Evolutionary conservation across 2,888 invertebrate genomes (phyloP).

Genomic region (Campopleginae sp.): DNA sequence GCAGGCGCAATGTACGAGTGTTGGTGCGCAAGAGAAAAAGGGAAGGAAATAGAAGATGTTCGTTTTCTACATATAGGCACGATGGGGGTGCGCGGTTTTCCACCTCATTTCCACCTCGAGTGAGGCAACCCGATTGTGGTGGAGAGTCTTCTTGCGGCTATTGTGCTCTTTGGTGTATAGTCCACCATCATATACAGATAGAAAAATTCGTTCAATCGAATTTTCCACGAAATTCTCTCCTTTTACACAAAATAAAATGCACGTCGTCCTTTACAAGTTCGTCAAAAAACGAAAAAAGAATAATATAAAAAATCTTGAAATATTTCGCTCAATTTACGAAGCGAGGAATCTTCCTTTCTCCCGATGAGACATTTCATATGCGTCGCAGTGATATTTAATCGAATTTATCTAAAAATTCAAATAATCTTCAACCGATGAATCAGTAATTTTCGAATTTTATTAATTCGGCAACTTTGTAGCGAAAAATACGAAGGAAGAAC

Average conservation of each 20-base stretch:
- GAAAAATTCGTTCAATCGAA: conserved; percentile 77
- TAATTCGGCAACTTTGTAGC: background rate
- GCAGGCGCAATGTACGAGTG: conserved; percentile 35
- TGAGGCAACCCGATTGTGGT: conserved; percentile 80
- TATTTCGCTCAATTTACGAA: conserved; percentile 12
- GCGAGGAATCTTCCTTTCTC: background rate
- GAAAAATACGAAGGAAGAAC: background rate
- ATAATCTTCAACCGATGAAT: too few relatives aligned
- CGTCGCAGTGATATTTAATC: too few relatives aligned
- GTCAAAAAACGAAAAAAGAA: background rate
- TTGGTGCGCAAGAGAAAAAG: background rate
- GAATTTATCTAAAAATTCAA: too few relatives aligned
- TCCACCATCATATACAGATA: conserved; percentile 37
- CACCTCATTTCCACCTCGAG: conserved; percentile 83
- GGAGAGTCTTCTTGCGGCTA: conserved; percentile 72
- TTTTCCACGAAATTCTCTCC: conserved; percentile 74
- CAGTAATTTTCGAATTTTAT: too few relatives aligned
- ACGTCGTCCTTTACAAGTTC: conserved; percentile 26
- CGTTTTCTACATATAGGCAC: conserved; percentile 57
- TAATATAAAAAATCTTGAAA: conserved; percentile 36
- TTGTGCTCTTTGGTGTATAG: conserved; percentile 63
- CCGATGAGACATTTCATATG: background rate
- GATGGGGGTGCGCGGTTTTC: conserved; percentile 81
- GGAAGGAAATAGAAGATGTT: conserved; percentile 47
- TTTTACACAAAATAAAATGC: conserved; percentile 37